Evolutionary conservation across 2,113 vertebrate genomes (phyloP), one percentile per base, ranked within the genome.

Genomic region (Euleptes europaea): DNA sequence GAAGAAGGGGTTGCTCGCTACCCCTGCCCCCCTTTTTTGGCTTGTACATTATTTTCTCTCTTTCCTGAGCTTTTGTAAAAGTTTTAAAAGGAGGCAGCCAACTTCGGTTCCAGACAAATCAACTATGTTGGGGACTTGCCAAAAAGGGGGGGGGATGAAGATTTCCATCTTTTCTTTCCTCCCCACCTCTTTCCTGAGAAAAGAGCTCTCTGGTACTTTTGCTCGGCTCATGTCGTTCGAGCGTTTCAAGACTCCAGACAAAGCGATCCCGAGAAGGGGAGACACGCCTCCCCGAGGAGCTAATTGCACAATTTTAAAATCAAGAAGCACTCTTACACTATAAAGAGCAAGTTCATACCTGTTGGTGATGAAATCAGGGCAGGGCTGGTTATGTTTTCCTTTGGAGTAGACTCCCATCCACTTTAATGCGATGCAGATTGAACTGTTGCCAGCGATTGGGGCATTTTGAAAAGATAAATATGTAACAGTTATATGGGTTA

Each of bases 281-380:
- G 94, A 92, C 94, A 93, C 86, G 90, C 90, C 15, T 23, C 82
- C 74, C 82, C 1, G 90, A 92, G 92, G 84, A 92, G 88, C 90
- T 88, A 82, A 90, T 96, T 97, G 91, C 94, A 91, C 94, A 94
- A 95, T 94, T 86, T 93, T 85, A 79, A 88, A 90, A 93, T 4
- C 13, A 69, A 88, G 89, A 87, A 79, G 82, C 90, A 80, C 66
- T 82, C 60, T 21, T 54, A 19, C 71, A 89, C 92, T 92, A 85
- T 87, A 85, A 81, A 89, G 92, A 86, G 94, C 96, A 96, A 95
- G 96, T 95, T 94, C 51, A 14, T 94, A 93, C 96, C 95, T 96
- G 97, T 93, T 38, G 86, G 71, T 94, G 91, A 86, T 93, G 92
- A 93, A 94, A 92, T n/a, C 8, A 10, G 74, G 78, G 57, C 54